phyloP scores from a whole-genome alignment of 1,140 invertebrate species.

The Ceratitis capitata region DNA sequence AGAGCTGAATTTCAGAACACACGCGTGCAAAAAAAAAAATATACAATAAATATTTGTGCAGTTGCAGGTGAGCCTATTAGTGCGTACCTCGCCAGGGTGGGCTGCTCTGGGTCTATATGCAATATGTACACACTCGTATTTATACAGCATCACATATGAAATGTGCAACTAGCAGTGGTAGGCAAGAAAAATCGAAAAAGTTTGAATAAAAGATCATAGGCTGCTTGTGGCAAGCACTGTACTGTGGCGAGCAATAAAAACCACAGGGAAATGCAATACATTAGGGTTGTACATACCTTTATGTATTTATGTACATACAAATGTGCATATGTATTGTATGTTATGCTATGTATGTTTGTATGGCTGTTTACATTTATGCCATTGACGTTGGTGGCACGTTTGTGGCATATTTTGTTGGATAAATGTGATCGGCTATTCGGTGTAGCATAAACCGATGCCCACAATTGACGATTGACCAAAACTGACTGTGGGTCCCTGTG shows the following conservation, averaged over 20 bases:
- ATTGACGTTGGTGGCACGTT: slow-evolving; percentile 1
- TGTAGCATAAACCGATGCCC: not conserved
- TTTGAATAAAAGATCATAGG: not conserved
- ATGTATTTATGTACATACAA: not conserved
- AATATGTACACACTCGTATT: not conserved
- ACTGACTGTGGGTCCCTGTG: not conserved
- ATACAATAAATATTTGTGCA: not conserved
- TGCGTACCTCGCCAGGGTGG: not conserved
- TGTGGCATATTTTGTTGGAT: not conserved
- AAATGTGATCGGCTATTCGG: not conserved
- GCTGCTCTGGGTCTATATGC: not conserved
- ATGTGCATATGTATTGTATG: not conserved
- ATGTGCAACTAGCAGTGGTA: not conserved
- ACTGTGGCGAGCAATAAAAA: too few species aligned
- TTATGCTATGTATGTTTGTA: too few species aligned
- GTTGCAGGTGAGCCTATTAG: not conserved
- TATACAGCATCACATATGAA: not conserved
- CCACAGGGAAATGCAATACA: slow-evolving; percentile 21
- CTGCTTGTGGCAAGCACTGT: slow-evolving; percentile 15
- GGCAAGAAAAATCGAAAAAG: not conserved
- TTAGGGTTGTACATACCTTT: not conserved
- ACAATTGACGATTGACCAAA: slow-evolving; percentile 11
- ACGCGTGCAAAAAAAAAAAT: not conserved
- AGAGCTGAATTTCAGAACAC: not conserved
- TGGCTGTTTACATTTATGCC: too few species aligned